Evolutionary conservation across 1,140 invertebrate genomes (phyloP), one percentile per base, ranked within the genome.

Genomic region (Rhopalosiphum padi): DNA sequence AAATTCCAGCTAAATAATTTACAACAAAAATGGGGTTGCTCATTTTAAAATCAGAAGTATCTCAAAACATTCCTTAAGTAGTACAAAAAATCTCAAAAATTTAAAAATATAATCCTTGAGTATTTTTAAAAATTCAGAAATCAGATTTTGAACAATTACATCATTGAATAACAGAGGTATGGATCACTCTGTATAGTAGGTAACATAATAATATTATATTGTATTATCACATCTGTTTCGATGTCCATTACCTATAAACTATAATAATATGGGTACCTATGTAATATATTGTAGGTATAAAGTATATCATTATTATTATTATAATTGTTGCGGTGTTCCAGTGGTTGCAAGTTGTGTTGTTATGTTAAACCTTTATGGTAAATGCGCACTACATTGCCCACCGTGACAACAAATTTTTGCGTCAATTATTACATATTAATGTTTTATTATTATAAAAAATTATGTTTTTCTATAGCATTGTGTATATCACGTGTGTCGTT

Each of bases 241-340:
- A 68, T n/a, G 9, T 11, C 0, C 0, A 60, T 60, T 60, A 7
- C 11, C 4, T 30, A 18, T 51, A 51, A 60, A 3, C 41, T 41
- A 41, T 60, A 55, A 25, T 30, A 8, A 8, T 60, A 60, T 9
- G 9, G 37, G 37, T 37, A 30, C 0, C 1, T 77, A 77, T n/a
- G 15, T 68, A 68, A 68, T 68, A 77, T 68, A 68, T n/a, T 68
- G 11, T n/a, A 68, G 11, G 25, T n/a, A n/a, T 68, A 68, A 15
- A 68, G 11, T 68, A 15, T n/a, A 68, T 22, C 15, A 68, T 15
- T 68, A 68, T 68, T 25, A 68, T 68, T 30, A 68, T 68, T 11
- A 55, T 86, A 15, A 15, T 85, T 23, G 9, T 86, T 88, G 86
- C 30, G 86, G 86, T 88, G 41, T 88, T 88, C 86, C 86, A 30